Evolutionary conservation across 2,797 vertebrate species (phyloP).

Genomic region (Synanceia verrucosa): DNA sequence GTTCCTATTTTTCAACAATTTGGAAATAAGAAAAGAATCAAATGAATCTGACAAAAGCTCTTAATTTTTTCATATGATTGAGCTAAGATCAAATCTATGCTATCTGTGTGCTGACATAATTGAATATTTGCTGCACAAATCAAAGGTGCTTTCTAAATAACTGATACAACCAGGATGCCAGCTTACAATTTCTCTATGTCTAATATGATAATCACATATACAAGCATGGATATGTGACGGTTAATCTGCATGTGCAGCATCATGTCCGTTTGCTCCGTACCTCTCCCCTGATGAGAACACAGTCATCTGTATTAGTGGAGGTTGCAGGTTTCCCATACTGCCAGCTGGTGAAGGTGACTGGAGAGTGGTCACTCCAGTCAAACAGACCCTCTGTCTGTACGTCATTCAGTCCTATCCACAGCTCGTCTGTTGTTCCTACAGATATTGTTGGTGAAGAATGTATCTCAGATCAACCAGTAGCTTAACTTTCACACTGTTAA

Average conservation of each 20-base stretch:
- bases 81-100: neutral
- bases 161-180: neutral
- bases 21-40: neutral
- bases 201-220: neutral
- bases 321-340: slow-evolving; percentile 84
- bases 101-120: neutral
- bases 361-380: slow-evolving; percentile 91
- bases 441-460: neutral
- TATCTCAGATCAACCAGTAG: neutral
- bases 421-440: slow-evolving; percentile 83
- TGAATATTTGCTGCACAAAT: neutral
- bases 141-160: neutral
- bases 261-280: slow-evolving; percentile 64
- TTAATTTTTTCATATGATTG: neutral
- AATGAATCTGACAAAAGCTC: neutral
- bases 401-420: slow-evolving; percentile 96
- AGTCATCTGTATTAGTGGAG: slow-evolving; percentile 84
- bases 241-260: neutral
- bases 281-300: slow-evolving; percentile 90
- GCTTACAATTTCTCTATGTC: neutral
- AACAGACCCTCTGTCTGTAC: slow-evolving; percentile 88
- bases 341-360: slow-evolving; percentile 89
- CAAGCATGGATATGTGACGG: neutral
- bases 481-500: neutral
- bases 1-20: neutral